Base-by-base conservation (phyloP, 1,140 invertebrate genomes). In the Drosophila truncata region DNA sequence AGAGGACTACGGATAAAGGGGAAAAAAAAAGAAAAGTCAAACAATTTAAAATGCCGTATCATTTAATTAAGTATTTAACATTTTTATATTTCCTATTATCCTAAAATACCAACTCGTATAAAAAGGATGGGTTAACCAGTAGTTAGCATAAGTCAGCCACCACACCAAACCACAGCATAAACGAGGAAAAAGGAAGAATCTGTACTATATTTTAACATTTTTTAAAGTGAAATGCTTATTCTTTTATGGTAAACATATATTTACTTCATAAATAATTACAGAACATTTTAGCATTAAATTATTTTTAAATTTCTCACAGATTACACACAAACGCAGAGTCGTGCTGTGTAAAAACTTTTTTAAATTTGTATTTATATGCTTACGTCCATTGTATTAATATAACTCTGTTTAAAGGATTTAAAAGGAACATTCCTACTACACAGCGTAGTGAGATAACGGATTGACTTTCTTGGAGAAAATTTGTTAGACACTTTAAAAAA, bases 401-500 rank as follows among this genome's bases (percentile, higher is more conserved):
- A 39, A 8, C 37, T n/a, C 0, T 1, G 3, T 44, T 13, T 42
- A 9, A 33, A 44, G 31, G 5, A 25, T 23, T 37, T 29, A 20
- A 13, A 23, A 27, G 11, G 23, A 33, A 11, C 13, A 25, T 20
- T 20, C 11, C 5, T 11, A 16, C 10, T 7, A 31, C 39, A 31
- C 14, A 54, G 47, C 0, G 35, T 42, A 33, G 9, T 14, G 25
- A 9, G 13, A n/a, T 18, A 9, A 14, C 4, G 8, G 2, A 52
- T 20, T 52, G 11, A 18, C 50, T 29, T 64, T 6, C 60, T 72
- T 63, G 13, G 60, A 20, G 18, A 9, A 4, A 42, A 76, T 69
- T 64, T 60, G 59, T 66, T 44, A 52, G 81, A 81, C 57, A 77
- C 59, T 77, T 76, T 58, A 62, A 55, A 39, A 49, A 47, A 74